A percentile compares a stretch with the other conserved stretches of the same genome.
These are phyloP conservation scores for Conger conger DNA, from an alignment of 2,113 vertebrate genomes.

Conservation along the genomic window DNA sequence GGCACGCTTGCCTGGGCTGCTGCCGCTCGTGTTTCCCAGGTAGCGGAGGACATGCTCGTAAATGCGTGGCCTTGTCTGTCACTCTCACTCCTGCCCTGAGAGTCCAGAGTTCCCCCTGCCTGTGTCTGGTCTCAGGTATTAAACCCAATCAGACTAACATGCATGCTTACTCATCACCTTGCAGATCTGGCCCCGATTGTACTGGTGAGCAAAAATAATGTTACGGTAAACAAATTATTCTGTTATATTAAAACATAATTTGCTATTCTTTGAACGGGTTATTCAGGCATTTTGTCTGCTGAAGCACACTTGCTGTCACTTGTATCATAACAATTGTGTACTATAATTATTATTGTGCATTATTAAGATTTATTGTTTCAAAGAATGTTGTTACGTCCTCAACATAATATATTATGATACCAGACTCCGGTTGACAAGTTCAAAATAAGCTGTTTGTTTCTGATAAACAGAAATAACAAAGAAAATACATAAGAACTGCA, in stretches of 20 bases:
- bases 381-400: too few relatives aligned
- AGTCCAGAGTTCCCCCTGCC: conserved; percentile 96
- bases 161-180: not conserved
- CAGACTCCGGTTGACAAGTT: too few relatives aligned
- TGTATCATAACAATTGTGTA: too few relatives aligned
- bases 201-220: not conserved
- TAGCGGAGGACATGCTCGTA: conserved; percentile 90
- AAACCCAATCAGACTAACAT: conserved; percentile 45
- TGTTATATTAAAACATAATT: too few relatives aligned
- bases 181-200: not conserved
- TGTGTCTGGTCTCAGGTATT: conserved; percentile 87
- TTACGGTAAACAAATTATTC: too few relatives aligned
- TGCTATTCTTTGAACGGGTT: not conserved
- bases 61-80: conserved; percentile 87
- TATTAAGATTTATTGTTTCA: not conserved
- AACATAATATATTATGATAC: too few relatives aligned
- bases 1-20: not conserved
- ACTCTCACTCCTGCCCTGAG: conserved; percentile 94
- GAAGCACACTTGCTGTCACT: not conserved
- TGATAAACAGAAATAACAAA: too few relatives aligned
- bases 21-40: conserved; percentile 70
- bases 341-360: too few relatives aligned
- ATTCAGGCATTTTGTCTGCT: not conserved
- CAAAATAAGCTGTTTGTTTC: too few relatives aligned
- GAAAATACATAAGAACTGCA: too few relatives aligned